These are phyloP conservation scores for Acrossocheilus fasciatus DNA, from an alignment of 2,797 vertebrate genomes.

Conservation along the genomic window DNA sequence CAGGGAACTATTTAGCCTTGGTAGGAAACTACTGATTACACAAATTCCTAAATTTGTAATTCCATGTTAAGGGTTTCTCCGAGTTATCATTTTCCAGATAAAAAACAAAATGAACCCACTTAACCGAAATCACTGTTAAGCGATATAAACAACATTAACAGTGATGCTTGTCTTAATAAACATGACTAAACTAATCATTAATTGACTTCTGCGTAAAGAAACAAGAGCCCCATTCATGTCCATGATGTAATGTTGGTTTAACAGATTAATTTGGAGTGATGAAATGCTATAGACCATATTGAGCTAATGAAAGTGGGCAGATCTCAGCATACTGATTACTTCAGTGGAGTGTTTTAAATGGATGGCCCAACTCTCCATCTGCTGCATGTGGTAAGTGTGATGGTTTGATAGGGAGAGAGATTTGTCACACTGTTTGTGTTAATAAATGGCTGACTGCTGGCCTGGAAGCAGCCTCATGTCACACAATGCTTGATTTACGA, in stretches of 20 bases:
- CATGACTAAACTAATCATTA: neutral
- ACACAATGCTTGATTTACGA: conserved; percentile 43
- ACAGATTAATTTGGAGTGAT: neutral
- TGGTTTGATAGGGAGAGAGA: conserved; percentile 52
- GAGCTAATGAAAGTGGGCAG: conserved; percentile 21
- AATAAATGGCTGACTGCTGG: conserved; percentile 54
- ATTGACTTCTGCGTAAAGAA: neutral
- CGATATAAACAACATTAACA: neutral
- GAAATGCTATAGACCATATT: conserved; percentile 17
- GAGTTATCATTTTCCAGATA: neutral
- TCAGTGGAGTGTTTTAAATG: conserved; percentile 38
- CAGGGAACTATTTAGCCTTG: too few relatives aligned
- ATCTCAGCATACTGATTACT: conserved; percentile 24
- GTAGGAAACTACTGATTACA: neutral
- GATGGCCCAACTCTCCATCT: conserved; percentile 31
- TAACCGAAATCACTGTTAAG: neutral
- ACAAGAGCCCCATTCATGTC: neutral
- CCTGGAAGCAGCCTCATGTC: conserved; percentile 50
- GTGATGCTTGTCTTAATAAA: neutral
- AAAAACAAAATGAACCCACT: neutral
- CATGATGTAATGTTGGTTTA: neutral
- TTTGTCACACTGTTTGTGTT: conserved; percentile 56
- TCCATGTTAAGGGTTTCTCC: neutral
- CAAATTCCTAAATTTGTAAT: neutral
- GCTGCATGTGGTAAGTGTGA: conserved; percentile 47